Base-by-base conservation (phyloP, 2,888 invertebrate species). In the Rhagium mordax region DNA sequence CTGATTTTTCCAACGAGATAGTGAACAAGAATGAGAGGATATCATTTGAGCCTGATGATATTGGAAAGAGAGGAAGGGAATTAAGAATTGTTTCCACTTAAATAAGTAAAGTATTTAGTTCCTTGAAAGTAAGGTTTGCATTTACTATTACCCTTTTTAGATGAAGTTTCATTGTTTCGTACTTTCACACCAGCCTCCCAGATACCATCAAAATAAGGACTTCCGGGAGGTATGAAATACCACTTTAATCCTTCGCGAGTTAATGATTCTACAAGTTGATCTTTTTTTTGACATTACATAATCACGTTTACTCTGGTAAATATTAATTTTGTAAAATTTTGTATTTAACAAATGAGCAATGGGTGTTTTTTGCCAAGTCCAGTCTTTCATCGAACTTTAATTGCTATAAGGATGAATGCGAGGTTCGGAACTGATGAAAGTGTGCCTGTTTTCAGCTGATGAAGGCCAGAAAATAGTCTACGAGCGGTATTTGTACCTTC, bases 41-140 rank as follows among this genome's bases (percentile, higher is more conserved):
- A 55, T 83, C 80, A 67, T 75, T 74, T 8, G 81, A 82, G 71
- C 81, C 78, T 64, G 61, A 68, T 15, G 76, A 78, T 2, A 80
- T 2, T 7, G 80, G 78, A 67, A 68, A 75, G n/a, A n/a, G n/a
- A n/a, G n/a, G n/a, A n/a, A n/a, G n/a, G n/a, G n/a, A n/a, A n/a
- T n/a, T n/a, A n/a, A n/a, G 62, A 16, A 81, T 72, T 5, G 79
- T 76, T 74, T 85, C 83, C 15, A 85, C 80, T 60, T 81, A 82
- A 16, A 70, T 71, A 0, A 81, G 24, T 8, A 83, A 13, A 3
- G 84, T 84, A 7, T 75, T 16, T 53, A 71, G 51, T 6, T 73
- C 75, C 2, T 71, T 72, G 20, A 75, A 71, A 48, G 73, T 71
- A n/a, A 73, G 66, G 13, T 71, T 68, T 60, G 53, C 48, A 29